Conservation (phyloP, 53 echinoderm and acorn worm genomes). For the Apostichopus leukothele region DNA sequence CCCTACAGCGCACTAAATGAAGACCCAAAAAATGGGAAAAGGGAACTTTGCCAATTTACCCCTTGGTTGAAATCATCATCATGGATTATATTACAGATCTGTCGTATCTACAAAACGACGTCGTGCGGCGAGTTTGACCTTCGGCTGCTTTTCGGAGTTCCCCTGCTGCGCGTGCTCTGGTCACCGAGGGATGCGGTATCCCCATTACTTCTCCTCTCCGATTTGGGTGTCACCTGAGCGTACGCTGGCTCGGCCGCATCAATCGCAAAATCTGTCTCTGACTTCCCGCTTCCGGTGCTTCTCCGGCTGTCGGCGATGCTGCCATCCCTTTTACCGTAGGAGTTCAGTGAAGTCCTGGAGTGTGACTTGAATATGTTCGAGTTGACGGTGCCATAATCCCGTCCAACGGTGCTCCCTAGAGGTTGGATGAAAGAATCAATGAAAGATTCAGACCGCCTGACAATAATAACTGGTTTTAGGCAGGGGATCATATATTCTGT, state of each 20-base stretch:
- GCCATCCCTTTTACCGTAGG: not conserved
- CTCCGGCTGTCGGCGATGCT: slow-evolving; percentile 32
- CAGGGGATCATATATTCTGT: too few species aligned
- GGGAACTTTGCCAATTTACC: too few species aligned
- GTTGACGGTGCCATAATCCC: slow-evolving; percentile 59
- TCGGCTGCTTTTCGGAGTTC: slow-evolving; percentile 29
- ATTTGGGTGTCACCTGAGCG: slow-evolving; percentile 37
- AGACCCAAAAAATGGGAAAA: too few species aligned
- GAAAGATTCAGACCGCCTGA: too few species aligned
- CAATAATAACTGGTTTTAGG: too few species aligned
- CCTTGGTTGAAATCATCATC: too few species aligned
- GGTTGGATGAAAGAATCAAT: not conserved
- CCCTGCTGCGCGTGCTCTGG: slow-evolving; percentile 30
- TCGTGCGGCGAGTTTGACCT: slow-evolving; percentile 42
- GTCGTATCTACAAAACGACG: not conserved
- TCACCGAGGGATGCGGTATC: not conserved
- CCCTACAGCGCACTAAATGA: too few species aligned
- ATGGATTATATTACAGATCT: too few species aligned
- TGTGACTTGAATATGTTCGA: slow-evolving; percentile 65
- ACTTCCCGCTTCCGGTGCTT: slow-evolving; percentile 26
- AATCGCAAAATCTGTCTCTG: slow-evolving; percentile 5
- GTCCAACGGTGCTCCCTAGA: slow-evolving; percentile 15
- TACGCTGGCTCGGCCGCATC: slow-evolving; percentile 4
- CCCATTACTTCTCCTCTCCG: not conserved
- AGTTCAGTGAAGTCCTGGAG: slow-evolving; percentile 38